Evolutionary conservation across 2,888 invertebrate species (phyloP), one percentile per base, ranked within the genome.

Genomic region (Drosophila subquinaria): DNA sequence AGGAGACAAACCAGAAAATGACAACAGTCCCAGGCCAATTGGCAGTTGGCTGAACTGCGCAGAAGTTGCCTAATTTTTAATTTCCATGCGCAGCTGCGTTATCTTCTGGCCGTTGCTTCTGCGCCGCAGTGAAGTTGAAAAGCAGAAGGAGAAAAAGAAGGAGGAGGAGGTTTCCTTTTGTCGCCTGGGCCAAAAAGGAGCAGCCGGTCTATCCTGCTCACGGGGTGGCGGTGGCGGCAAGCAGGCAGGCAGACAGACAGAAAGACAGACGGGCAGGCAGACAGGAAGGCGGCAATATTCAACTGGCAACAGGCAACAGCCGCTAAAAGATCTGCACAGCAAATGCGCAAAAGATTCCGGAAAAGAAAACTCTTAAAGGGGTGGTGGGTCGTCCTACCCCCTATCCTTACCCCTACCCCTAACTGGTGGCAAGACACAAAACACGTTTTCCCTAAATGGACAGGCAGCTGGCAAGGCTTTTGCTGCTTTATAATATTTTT

Each of bases 401-500:
- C 20, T 4, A 17, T 15, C 40, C 35, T 13, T n/a, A 43, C 23
- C 11, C 79, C 67, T 63, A 57, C 66, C 66, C 67, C 61, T 64
- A 68, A 72, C 72, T 53, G 33, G n/a, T 63, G 45, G 13, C 3
- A 4, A 63, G 52, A 65, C 47, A 55, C 33, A 35, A 59, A 85
- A 88, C 88, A 68, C 71, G 88, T 88, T 85, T 85, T 69, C 83
- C 69, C 73, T 60, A 83, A 86, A 83, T 78, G 85, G 88, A 74
- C 87, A 87, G 36, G 48, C 81, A 76, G 83, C 72, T 71, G 73
- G 53, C 63, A n/a, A 52, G 40, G 43, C 42, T 48, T 45, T 23
- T 33, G 30, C 30, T 30, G 8, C 30, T 30, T 30, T 30, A 30
- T 8, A 38, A 10, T 64, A 23, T 11, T 11, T 3, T 5, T 23